Conservation (phyloP, 2,113 vertebrate species). For the Pomatostomus ruficeps region DNA sequence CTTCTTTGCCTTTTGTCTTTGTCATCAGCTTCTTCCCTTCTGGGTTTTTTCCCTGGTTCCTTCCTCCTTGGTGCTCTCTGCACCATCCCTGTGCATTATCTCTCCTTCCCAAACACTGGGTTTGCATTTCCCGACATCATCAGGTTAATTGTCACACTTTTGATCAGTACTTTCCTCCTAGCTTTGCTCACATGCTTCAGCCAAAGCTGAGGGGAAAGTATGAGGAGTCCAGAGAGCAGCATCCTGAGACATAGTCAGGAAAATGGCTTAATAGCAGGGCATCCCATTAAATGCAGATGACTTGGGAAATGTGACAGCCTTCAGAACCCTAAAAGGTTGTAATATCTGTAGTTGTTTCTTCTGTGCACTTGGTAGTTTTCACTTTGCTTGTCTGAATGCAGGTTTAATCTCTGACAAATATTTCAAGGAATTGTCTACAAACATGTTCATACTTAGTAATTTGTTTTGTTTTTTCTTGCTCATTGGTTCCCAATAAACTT, state of each 20-base stretch:
- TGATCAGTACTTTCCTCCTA: neutral
- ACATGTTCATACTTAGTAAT: neutral
- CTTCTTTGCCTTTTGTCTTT: slow-evolving; percentile 5
- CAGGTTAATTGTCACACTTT: neutral
- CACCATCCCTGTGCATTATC: neutral
- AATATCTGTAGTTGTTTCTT: neutral
- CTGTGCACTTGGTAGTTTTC: neutral
- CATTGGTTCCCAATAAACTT: neutral
- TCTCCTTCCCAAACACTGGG: neutral
- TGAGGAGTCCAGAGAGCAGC: neutral
- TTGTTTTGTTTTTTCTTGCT: neutral
- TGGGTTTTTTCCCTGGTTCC: neutral
- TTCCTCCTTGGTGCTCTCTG: slow-evolving; percentile 1
- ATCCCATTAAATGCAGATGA: neutral
- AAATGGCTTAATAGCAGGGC: slow-evolving; percentile 7
- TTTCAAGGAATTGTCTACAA: neutral
- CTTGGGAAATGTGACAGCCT: neutral
- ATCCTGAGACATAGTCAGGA: neutral
- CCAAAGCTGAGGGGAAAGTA: neutral
- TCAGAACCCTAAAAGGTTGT: neutral
- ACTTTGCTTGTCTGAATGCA: neutral
- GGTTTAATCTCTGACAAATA: neutral
- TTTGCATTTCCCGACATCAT: neutral
- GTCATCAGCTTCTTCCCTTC: neutral
- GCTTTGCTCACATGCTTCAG: neutral